Evolutionary conservation across 2,797 vertebrate species (phyloP), one percentile per base, ranked within the genome.

Genomic region (Valencia hispanica): DNA sequence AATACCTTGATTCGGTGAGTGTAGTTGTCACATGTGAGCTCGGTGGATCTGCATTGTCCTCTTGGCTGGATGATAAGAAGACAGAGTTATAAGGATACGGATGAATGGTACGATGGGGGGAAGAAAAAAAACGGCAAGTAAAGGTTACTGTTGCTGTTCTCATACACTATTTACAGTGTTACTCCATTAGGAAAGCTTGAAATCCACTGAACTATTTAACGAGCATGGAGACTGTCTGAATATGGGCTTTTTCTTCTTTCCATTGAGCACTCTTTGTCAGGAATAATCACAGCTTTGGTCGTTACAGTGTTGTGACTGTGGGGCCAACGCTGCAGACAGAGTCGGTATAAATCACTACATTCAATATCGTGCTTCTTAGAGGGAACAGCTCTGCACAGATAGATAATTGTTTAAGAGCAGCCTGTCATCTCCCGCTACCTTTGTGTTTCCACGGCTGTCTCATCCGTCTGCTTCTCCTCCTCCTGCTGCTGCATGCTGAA

Each of bases 341-440:
- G 82, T 89, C 79, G 76, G 87, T 78, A 65, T 79, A 79, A 90
- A 87, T 85, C 85, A 83, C 83, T 85, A 84, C 79, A 77, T 78
- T 74, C 75, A 57, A 85, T 68, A 74, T 88, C 78, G 68, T 63
- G 72, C 87, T 87, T 87, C 73, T 83, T 55, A 47, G 81, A 81
- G 83, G 78, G 74, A 84, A 70, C 76, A 80, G 78, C 81, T 87
- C 75, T 81, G 83, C 74, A 75, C 61, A 74, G 78, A 82, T 69
- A 87, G 85, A 80, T 89, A 84, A 90, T 86, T 86, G 88, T 85
- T 93, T 85, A 90, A 90, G 91, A 91, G 86, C 76, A 87, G 86
- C 80, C 83, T 90, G 89, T 90, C 88, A 86, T 89, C 83, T 79
- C 70, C 51, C 10, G 79, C 74, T 93, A 95, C 95, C 93, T 94